Base-by-base conservation (phyloP, 2,797 vertebrate genomes). In the Tachyglossus aculeatus region DNA sequence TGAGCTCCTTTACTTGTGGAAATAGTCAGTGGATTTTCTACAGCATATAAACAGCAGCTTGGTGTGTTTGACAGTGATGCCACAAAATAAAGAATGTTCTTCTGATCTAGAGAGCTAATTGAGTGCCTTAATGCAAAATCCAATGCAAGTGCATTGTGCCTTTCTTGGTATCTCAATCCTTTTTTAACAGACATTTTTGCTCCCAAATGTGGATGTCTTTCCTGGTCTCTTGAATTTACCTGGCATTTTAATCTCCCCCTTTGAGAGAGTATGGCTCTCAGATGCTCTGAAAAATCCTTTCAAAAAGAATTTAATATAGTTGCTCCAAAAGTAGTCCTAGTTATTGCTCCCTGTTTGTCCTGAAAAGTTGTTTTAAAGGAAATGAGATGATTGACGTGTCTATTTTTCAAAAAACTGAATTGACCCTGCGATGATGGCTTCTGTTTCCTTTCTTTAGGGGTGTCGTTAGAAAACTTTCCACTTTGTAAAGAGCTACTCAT, bases 401-500 rank as follows among this genome's bases (percentile, higher is more conserved):
- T 7, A 58, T 54, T 48, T 2, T 72, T 37, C 50, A 31, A 44
- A 29, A 61, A 47, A 55, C 34, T 8, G 18, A 33, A 13, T 11
- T 48, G n/a, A 72, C 36, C 14, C 57, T 64, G 64, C 71, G 6
- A 36, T 5, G 9, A 0, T 5, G 5, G 18, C 56, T 70, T 71
- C 2, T 38, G 0, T 34, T 18, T 68, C 27, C 37, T 51, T 31
- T 36, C 68, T 70, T 52, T 22, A 99, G 98, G 98, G 7, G 91
- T 99, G 0, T 84, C 95, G 25, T 80, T 99, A 52, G 98, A 99
- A 88, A 99, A 95, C 87, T 99, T 98, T 55, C 86, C 95, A 0
- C 5, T 91, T 5, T 99, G 98, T 88, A 99, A 99, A 73, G 98
- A 99, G 91, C 89, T 99, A 62, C 80, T 99, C 78, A 99, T 99